Conservation (phyloP, 1,140 invertebrate genomes). For the Oncopodura yosiiana region DNA sequence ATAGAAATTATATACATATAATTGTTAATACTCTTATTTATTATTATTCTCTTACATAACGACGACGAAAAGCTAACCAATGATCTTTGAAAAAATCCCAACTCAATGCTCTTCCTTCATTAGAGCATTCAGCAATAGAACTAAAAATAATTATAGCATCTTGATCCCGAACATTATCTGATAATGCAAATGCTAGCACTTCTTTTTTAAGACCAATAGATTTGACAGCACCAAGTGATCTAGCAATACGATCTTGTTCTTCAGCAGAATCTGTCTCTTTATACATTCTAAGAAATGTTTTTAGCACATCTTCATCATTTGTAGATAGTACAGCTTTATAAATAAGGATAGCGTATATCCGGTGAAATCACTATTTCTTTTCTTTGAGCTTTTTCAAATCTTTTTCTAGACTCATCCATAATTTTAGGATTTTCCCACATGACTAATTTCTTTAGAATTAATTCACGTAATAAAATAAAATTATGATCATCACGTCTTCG, state of each 20-base stretch:
- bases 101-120: too few species aligned
- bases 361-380: not conserved
- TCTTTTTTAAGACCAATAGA: not conserved
- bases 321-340: not conserved
- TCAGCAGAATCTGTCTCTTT: slow-evolving; percentile 76
- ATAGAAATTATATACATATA: too few species aligned
- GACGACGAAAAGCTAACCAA: too few species aligned
- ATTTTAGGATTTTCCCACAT: not conserved
- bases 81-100: too few species aligned
- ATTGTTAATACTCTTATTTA: too few species aligned
- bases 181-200: not conserved
- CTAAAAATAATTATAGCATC: slow-evolving; percentile 1
- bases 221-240: slow-evolving; percentile 58
- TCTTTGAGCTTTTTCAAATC: not conserved
- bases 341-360: not conserved
- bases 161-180: slow-evolving; percentile 4
- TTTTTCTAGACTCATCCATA: not conserved
- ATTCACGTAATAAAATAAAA: not conserved
- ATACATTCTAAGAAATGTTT: slow-evolving; percentile 55
- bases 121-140: not conserved
- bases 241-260: slow-evolving; percentile 78
- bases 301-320: too few species aligned
- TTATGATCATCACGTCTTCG: not conserved
- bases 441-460: not conserved
- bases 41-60: too few species aligned